These are phyloP conservation scores for Tenthredo mesomela DNA, from an alignment of 2,888 invertebrate species.

Conservation along the genomic window DNA sequence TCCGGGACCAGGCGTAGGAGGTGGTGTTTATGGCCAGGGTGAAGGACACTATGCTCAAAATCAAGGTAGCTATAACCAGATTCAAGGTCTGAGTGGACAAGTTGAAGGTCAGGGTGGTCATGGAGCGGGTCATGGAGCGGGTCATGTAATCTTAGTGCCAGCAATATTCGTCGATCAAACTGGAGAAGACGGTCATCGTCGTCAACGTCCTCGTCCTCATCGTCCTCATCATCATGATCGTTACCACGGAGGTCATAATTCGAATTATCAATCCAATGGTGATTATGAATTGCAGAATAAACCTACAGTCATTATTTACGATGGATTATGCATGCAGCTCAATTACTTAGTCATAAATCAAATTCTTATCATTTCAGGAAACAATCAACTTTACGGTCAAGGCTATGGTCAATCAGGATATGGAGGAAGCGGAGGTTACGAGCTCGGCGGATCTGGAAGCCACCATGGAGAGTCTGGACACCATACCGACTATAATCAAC, in stretches of 20 bases:
- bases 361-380: neutral
- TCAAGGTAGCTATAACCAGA: neutral
- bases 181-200: neutral
- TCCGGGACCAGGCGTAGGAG: neutral
- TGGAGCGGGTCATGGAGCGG: too few relatives aligned
- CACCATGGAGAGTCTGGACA: neutral
- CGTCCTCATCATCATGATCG: neutral
- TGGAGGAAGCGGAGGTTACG: neutral
- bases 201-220: neutral
- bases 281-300: neutral
- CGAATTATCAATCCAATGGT: neutral
- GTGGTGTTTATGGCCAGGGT: neutral
- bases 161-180: too few relatives aligned
- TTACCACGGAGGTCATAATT: too few relatives aligned
- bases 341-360: neutral
- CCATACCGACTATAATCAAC: neutral
- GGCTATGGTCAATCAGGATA: neutral
- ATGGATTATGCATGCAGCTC: neutral
- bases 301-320: neutral
- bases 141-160: too few relatives aligned
- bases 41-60: neutral
- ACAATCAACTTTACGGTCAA: neutral
- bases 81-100: neutral
- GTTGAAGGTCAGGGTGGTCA: neutral
- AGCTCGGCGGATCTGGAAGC: neutral